A percentile compares a stretch with the other conserved stretches of the same genome.
Conservation (phyloP, 2,888 invertebrate genomes). For the Diaprepes abbreviatus region DNA sequence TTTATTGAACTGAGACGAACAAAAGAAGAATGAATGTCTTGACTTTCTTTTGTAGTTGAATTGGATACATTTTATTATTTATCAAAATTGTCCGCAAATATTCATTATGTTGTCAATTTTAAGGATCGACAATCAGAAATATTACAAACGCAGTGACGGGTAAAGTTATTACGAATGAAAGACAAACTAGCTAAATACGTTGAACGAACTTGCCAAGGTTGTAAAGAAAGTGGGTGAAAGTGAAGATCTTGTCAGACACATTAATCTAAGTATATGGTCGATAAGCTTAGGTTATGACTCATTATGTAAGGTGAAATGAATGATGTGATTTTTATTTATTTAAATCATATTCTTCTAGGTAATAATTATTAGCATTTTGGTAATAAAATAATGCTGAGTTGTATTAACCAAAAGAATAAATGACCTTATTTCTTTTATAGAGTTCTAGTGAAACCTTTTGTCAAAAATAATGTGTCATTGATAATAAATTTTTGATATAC, state of each 20-base stretch:
- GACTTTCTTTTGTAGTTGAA: no score
- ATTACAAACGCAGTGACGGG: not conserved
- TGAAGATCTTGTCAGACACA: conserved; percentile 19
- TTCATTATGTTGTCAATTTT: no score
- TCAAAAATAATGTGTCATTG: no score
- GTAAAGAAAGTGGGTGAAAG: conserved; percentile 41
- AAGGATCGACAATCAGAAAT: no score
- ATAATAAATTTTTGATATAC: no score
- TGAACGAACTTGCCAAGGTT: conserved; percentile 32
- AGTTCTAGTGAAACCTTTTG: no score
- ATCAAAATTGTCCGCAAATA: no score
- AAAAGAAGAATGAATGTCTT: no score
- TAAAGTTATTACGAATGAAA: conserved; percentile 1
- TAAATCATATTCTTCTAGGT: not conserved
- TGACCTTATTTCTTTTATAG: no score
- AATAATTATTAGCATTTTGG: not conserved
- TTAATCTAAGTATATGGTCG: conserved; percentile 12
- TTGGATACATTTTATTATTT: no score
- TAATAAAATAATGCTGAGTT: not conserved
- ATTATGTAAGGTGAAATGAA: not conserved
- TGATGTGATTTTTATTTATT: conserved; percentile 11
- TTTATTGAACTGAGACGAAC: no score
- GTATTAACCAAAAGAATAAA: no score
- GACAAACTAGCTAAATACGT: conserved; percentile 2
- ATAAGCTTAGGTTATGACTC: not conserved